These are phyloP conservation scores for Periplaneta americana DNA, from an alignment of 1,140 invertebrate species.

Conservation along the genomic window DNA sequence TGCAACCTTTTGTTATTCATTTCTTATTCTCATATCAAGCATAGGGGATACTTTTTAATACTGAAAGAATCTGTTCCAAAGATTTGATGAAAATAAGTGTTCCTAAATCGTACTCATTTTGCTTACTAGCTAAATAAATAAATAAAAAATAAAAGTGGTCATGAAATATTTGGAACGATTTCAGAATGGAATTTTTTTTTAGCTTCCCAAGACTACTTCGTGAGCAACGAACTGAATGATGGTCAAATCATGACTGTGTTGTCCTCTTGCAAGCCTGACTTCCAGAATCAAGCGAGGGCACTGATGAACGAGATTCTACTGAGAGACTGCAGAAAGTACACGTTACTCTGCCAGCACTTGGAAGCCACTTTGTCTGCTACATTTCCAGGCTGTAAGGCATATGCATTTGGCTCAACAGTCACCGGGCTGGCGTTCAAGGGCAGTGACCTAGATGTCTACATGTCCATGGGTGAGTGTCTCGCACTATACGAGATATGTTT, in stretches of 20 bases:
- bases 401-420: slow-evolving; percentile 62
- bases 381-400: slow-evolving; percentile 25
- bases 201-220: not conserved
- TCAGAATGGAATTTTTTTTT: no score
- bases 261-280: not conserved
- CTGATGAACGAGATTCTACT: not conserved
- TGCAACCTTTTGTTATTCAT: no score
- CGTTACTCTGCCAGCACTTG: not conserved
- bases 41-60: not conserved
- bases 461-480: slow-evolving; percentile 30
- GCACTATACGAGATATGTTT: no score
- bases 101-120: no score
- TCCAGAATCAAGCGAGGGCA: not conserved
- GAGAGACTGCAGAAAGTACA: not conserved
- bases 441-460: slow-evolving; percentile 63
- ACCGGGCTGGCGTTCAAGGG: slow-evolving; percentile 54
- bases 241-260: not conserved
- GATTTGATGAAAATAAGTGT: no score
- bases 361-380: not conserved
- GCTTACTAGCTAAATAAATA: no score
- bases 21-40: no score
- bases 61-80: not conserved
- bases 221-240: not conserved
- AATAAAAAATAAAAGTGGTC: no score
- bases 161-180: no score